Percentiles rank a stretch among this genome's conserved stretches.
These are phyloP conservation scores for Tolypeutes matacus DNA, from an alignment of 2,797 vertebrate genomes.

Conservation along the genomic window DNA sequence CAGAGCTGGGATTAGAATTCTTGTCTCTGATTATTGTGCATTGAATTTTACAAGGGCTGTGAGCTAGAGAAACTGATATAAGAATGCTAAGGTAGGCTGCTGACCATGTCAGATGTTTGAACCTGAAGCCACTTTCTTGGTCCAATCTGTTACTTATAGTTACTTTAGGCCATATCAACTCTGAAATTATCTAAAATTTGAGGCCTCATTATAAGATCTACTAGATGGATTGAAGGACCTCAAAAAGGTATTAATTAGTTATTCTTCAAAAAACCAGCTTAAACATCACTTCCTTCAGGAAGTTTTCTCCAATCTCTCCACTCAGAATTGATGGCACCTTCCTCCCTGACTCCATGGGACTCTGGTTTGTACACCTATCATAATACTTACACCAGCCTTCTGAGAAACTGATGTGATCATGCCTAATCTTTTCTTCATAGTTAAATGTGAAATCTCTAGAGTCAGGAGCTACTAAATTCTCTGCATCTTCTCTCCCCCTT, in stretches of 20 bases:
- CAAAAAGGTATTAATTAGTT: not conserved
- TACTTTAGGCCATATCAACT: not conserved
- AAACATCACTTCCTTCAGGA: not conserved
- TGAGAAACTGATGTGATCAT: not conserved
- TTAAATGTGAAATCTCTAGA: not conserved
- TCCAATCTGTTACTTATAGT: not conserved
- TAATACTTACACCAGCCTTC: not conserved
- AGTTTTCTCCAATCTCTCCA: not conserved
- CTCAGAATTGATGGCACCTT: not conserved
- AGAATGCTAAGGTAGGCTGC: not conserved
- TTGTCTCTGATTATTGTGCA: not conserved
- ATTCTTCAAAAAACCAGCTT: not conserved
- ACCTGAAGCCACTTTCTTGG: constrained; percentile 8
- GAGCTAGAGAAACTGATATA: not conserved
- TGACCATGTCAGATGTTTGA: not conserved
- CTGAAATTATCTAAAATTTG: not conserved
- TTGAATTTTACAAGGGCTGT: not conserved
- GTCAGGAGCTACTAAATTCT: not conserved
- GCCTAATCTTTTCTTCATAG: not conserved
- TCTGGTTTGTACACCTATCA: not conserved
- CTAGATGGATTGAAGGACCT: not conserved
- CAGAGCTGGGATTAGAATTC: not conserved
- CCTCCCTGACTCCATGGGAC: not conserved
- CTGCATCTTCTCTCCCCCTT: not conserved
- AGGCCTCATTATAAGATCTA: not conserved